Evolutionary conservation across 2,113 vertebrate genomes (phyloP).

Genomic region (Macrotis lagotis): DNA sequence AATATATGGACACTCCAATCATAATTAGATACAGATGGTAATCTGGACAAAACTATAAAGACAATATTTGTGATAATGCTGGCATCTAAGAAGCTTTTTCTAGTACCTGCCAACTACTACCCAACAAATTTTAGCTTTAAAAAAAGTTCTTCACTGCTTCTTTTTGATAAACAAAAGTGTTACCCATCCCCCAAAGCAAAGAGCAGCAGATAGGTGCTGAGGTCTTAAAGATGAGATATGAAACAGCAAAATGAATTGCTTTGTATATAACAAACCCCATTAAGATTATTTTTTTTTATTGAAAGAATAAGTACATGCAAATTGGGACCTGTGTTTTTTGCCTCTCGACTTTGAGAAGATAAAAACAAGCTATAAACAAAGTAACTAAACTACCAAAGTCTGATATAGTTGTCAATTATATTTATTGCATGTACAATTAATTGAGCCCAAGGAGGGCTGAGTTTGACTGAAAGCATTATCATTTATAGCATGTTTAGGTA

Average conservation of each 20-base stretch:
- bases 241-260: conserved; percentile 43
- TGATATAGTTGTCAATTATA: conserved; percentile 47
- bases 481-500: conserved; percentile 64
- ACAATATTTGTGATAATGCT: not conserved
- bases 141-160: not conserved
- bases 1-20: not conserved
- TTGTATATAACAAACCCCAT: conserved; percentile 24
- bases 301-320: conserved; percentile 66
- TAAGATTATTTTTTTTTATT: conserved; percentile 55
- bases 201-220: conserved; percentile 17
- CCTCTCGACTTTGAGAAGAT: conserved; percentile 56
- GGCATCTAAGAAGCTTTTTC: not conserved
- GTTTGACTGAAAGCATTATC: conserved; percentile 48
- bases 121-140: not conserved
- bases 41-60: not conserved
- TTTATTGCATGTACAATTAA: conserved; percentile 72
- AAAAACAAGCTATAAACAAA: conserved; percentile 72
- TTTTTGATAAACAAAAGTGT: conserved; percentile 15
- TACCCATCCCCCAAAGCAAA: conserved; percentile 46
- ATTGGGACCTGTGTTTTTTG: conserved; percentile 58
- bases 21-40: not conserved
- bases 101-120: not conserved
- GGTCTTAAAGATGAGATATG: conserved; percentile 55
- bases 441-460: conserved; percentile 36
- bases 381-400: conserved; percentile 60